Evolutionary conservation across 92 coral and sea anemone species (phyloP).

Genomic region (Palythoa caribaeorum): DNA sequence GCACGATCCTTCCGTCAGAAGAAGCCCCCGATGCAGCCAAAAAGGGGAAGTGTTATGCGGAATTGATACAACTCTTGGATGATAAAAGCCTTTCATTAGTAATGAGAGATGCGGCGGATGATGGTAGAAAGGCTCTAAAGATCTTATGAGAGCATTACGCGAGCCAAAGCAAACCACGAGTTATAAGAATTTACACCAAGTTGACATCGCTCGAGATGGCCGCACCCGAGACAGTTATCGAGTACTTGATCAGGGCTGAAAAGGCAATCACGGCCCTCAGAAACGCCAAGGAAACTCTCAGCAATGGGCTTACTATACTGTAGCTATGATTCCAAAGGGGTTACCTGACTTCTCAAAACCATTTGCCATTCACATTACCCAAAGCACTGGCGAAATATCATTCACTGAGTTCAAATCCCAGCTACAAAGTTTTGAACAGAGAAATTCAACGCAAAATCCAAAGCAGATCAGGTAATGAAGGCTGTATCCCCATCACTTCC

Average conservation of each 20-base stretch:
- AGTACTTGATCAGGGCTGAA: constrained; percentile 56
- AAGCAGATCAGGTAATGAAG: constrained; percentile 12
- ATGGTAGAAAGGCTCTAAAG: constrained; percentile 34
- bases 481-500: constrained; percentile 13
- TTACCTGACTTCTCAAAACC: constrained; percentile 51
- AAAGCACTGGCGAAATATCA: constrained; percentile 38
- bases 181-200: constrained; percentile 46
- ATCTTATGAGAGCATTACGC: constrained; percentile 41
- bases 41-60: constrained; percentile 45
- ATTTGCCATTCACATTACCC: constrained; percentile 48
- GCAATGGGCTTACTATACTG: constrained; percentile 39
- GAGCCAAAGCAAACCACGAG: constrained; percentile 32
- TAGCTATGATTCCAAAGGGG: constrained; percentile 57
- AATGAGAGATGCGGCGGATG: constrained; percentile 58
- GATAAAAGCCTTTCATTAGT: constrained; percentile 21
- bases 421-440: constrained; percentile 33
- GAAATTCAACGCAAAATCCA: constrained; percentile 4
- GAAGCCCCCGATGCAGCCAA: constrained; percentile 1
- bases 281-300: constrained; percentile 50
- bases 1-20: constrained; percentile 40
- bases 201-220: constrained; percentile 45
- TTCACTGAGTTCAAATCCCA: constrained; percentile 51
- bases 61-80: constrained; percentile 27
- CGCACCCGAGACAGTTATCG: constrained; percentile 37
- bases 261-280: constrained; percentile 58